Evolutionary conservation across 1,140 invertebrate genomes (phyloP).

Genomic region (Ephestia elutella): DNA sequence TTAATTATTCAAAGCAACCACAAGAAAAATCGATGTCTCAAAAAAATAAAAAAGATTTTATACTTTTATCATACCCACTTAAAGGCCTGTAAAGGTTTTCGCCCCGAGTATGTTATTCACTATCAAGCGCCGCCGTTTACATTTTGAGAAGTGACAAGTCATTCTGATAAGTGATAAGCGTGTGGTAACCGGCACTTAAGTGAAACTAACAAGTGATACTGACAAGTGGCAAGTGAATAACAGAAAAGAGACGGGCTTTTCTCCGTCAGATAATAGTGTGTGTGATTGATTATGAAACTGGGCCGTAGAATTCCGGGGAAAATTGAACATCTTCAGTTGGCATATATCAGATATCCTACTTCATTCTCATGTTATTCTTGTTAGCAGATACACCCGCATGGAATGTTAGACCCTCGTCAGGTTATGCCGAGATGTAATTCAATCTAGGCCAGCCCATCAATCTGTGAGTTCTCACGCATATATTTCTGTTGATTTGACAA

Average conservation of each 20-base stretch:
- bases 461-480: conserved; percentile 70
- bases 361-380: conserved; percentile 56
- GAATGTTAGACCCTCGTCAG: conserved; percentile 68
- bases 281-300: conserved; percentile 11
- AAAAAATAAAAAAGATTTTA: background rate
- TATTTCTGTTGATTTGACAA: conserved; percentile 74
- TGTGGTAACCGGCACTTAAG: no score
- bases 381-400: conserved; percentile 47
- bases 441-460: conserved; percentile 69
- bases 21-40: background rate
- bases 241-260: background rate
- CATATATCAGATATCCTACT: conserved; percentile 38
- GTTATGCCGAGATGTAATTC: conserved; percentile 65
- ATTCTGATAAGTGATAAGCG: no score
- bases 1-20: background rate
- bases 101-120: no score
- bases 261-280: background rate
- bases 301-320: conserved; percentile 9
- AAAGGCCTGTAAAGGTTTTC: no score
- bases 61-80: background rate
- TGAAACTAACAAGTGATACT: no score
- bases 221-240: background rate
- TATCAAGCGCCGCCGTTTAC: no score
- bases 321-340: conserved; percentile 27
- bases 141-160: no score